These are phyloP conservation scores for Hydrotaea cyrtoneurina DNA, from an alignment of 2,888 invertebrate species.

Conservation along the genomic window DNA sequence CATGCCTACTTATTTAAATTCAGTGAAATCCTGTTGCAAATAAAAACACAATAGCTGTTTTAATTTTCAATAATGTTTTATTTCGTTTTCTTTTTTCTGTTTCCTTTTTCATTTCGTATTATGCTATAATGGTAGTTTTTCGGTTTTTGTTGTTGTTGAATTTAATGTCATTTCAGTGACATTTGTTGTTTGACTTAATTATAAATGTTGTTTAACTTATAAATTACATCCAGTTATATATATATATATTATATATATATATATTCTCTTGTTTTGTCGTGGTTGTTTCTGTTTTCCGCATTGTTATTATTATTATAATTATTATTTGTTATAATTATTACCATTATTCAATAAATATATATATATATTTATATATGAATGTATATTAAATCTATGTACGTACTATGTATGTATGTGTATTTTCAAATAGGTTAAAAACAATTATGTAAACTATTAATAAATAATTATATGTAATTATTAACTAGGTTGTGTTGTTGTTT, in stretches of 20 bases:
- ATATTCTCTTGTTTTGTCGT: conserved; percentile 31
- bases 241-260: conserved; percentile 38
- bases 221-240: conserved; percentile 59
- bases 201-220: conserved; percentile 59
- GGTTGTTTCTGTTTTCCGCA: not conserved
- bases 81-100: conserved; percentile 51
- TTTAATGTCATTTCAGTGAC: conserved; percentile 54
- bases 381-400: conserved; percentile 52
- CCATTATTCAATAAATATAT: not conserved
- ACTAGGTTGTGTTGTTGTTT: conserved; percentile 22
- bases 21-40: not conserved
- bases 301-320: conserved; percentile 15
- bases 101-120: conserved; percentile 65
- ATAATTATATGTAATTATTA: conserved; percentile 53
- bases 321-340: conserved; percentile 17
- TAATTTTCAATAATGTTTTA: conserved; percentile 60
- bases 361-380: conserved; percentile 21
- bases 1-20: no score
- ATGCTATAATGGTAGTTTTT: conserved; percentile 65
- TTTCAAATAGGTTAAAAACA: conserved; percentile 60
- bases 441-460: conserved; percentile 59
- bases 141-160: conserved; percentile 33
- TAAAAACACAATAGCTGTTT: conserved; percentile 22
- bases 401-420: conserved; percentile 42
- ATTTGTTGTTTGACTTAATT: conserved; percentile 31